Evolutionary conservation across 1,140 invertebrate genomes (phyloP).

Genomic region (Drosophila sproati): DNA sequence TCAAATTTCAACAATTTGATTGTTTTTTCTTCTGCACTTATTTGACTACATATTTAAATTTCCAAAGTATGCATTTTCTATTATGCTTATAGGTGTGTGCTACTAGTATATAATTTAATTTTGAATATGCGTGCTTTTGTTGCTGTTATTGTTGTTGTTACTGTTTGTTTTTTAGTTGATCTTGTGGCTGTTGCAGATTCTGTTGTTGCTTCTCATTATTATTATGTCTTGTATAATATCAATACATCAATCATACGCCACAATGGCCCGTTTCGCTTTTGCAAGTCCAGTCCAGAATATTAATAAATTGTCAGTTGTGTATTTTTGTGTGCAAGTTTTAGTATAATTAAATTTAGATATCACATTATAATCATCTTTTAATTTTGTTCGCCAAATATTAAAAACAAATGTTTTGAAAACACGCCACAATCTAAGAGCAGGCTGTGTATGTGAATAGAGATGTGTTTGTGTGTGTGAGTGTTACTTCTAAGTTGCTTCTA

Average conservation of each 20-base stretch:
- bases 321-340: slow-evolving; percentile 20
- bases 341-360: slow-evolving; percentile 79
- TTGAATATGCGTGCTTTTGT: slow-evolving; percentile 15
- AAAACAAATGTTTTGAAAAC: slow-evolving; percentile 26
- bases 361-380: slow-evolving; percentile 79
- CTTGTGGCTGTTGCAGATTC: slow-evolving; percentile 2
- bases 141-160: slow-evolving; percentile 19
- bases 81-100: slow-evolving; percentile 35
- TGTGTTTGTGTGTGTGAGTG: slow-evolving; percentile 19
- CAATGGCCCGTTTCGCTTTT: slow-evolving; percentile 21
- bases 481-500: slow-evolving; percentile 8
- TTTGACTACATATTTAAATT: slow-evolving; percentile 14
- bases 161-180: neutral
- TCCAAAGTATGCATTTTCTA: slow-evolving; percentile 33
- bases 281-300: slow-evolving; percentile 18
- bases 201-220: neutral
- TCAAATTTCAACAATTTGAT: neutral
- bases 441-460: neutral
- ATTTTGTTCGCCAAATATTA: slow-evolving; percentile 54
- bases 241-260: slow-evolving; percentile 56
- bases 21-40: slow-evolving; percentile 29
- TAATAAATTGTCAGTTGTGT: slow-evolving; percentile 16
- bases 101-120: slow-evolving; percentile 16
- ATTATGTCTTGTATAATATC: slow-evolving; percentile 55
- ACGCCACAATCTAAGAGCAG: neutral